Conservation (phyloP, 35 echinoderm and acorn worm genomes). For the Heliocidaris erythrogramma region DNA sequence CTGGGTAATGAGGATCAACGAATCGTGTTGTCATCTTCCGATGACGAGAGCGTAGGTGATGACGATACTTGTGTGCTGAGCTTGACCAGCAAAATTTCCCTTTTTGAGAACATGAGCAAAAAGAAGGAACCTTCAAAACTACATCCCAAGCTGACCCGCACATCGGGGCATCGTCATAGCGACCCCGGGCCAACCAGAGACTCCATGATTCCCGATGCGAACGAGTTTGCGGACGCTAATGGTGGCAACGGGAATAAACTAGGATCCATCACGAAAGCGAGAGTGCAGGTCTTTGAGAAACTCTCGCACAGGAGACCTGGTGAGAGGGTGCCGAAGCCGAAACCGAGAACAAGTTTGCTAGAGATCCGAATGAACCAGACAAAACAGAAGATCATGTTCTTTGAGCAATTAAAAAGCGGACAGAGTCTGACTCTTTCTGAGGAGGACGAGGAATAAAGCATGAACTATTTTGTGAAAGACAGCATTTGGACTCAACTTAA, state of each 20-base stretch:
- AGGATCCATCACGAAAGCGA: slow-evolving; percentile 7
- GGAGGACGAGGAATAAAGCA: slow-evolving; percentile 17
- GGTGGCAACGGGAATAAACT: neutral
- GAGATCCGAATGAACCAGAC: slow-evolving; percentile 58
- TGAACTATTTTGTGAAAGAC: neutral
- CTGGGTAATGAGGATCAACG: neutral
- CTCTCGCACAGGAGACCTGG: slow-evolving; percentile 32
- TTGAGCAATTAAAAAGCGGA: slow-evolving; percentile 58
- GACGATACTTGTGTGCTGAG: slow-evolving; percentile 46
- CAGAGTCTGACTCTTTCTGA: neutral
- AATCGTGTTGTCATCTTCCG: neutral
- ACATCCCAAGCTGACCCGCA: neutral
- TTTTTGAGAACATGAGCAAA: slow-evolving; percentile 59
- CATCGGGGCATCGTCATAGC: slow-evolving; percentile 12
- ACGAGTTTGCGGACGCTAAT: neutral
- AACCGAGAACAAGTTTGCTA: slow-evolving; percentile 47
- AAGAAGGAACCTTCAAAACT: neutral
- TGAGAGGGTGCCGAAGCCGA: neutral
- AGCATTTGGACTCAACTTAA: neutral
- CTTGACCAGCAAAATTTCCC: slow-evolving; percentile 56
- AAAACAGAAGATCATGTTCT: slow-evolving; percentile 63
- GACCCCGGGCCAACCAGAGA: slow-evolving; percentile 29
- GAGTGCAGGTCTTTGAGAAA: slow-evolving; percentile 64
- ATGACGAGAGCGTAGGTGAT: slow-evolving; percentile 23
- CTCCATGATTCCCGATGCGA: slow-evolving; percentile 28